Conservation (phyloP, 2,797 vertebrate genomes). For the Labeo calbasu region DNA sequence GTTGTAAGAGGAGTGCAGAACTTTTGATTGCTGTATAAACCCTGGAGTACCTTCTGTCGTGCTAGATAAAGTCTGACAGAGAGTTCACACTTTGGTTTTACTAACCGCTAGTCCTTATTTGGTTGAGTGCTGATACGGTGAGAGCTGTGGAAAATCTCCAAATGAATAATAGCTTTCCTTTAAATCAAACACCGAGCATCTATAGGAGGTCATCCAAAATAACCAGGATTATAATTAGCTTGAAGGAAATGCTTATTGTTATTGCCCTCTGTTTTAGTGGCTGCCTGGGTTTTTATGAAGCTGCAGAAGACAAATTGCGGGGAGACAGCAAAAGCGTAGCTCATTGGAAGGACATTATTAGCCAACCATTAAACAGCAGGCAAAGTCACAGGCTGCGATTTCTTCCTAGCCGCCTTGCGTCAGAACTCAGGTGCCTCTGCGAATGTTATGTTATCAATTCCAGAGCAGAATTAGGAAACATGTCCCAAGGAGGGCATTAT, state of each 20-base stretch:
- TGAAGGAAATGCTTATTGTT: conserved; percentile 62
- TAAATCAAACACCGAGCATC: conserved; percentile 65
- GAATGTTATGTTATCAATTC: conserved; percentile 71
- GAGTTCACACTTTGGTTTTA: conserved; percentile 20
- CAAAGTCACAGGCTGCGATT: conserved; percentile 75
- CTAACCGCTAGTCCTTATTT: not conserved
- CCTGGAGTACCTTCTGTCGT: conserved; percentile 16
- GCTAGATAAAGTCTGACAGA: not conserved
- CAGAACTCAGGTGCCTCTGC: conserved; percentile 64
- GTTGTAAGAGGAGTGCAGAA: conserved; percentile 31
- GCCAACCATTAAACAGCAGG: conserved; percentile 78
- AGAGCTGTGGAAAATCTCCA: conserved; percentile 39
- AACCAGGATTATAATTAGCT: conserved; percentile 68
- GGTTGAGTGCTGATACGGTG: not conserved
- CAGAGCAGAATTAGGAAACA: conserved; percentile 73
- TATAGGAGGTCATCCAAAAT: conserved; percentile 71
- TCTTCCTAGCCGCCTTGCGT: conserved; percentile 72
- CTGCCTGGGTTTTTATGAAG: conserved; percentile 70
- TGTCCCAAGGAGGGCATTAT: conserved; percentile 69
- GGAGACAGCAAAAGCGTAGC: conserved; percentile 64
- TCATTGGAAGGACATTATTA: conserved; percentile 72
- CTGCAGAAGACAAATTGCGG: conserved; percentile 61
- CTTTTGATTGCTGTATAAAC: conserved; percentile 39
- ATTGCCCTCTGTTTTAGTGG: conserved; percentile 68
- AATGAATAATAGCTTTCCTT: conserved; percentile 54